phyloP scores from a whole-genome alignment of 2,113 vertebrate genomes.

The Nettapus auritus region DNA sequence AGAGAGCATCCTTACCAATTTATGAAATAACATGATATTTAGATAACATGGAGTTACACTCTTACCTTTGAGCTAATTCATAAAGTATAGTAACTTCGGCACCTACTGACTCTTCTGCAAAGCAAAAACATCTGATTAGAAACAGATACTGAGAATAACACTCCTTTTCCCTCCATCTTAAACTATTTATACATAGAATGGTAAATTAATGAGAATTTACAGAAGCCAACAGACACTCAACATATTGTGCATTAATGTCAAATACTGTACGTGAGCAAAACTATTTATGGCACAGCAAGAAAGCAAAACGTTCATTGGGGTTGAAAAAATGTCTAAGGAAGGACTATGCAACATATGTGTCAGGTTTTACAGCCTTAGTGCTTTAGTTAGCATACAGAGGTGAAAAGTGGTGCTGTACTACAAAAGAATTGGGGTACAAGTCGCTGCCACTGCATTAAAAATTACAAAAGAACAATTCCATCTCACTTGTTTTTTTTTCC shows the following conservation, averaged over 20 bases:
- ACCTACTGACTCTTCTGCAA: conserved; percentile 79
- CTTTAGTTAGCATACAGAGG: not conserved
- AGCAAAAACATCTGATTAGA: conserved; percentile 56
- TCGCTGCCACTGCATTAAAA: not conserved
- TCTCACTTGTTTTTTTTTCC: not conserved
- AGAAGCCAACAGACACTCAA: conserved; percentile 2
- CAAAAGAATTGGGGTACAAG: not conserved
- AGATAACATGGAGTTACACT: not conserved
- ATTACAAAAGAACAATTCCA: not conserved
- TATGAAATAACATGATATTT: not conserved
- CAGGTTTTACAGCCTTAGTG: conserved; percentile 3
- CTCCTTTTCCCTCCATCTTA: not conserved
- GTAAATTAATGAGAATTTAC: conserved; percentile 6
- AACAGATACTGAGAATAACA: not conserved
- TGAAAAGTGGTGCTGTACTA: not conserved
- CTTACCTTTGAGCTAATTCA: conserved; percentile 83
- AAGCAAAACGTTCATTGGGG: not conserved
- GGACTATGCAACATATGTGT: not conserved
- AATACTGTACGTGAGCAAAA: not conserved
- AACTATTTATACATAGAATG: not conserved
- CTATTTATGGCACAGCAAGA: conserved; percentile 4
- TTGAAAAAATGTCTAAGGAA: not conserved
- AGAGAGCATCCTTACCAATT: not conserved
- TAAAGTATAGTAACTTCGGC: conserved; percentile 73
- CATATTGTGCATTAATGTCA: not conserved